A percentile compares a stretch with the other conserved stretches of the same genome.
Conservation (phyloP, 2,888 invertebrate species). For the Eupithecia insigniata region DNA sequence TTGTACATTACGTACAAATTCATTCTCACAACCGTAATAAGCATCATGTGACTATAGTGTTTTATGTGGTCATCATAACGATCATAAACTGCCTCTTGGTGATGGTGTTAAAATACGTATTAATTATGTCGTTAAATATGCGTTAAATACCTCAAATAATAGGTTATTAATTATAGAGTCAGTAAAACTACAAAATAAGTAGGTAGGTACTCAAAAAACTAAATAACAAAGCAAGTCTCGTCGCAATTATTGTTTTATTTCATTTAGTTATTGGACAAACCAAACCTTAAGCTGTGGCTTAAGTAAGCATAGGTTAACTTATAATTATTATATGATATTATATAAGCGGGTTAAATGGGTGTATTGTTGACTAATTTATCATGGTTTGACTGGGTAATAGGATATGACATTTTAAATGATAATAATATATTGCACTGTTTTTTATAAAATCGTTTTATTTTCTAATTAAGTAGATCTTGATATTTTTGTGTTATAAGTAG, state of each 20-base stretch:
- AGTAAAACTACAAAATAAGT: background rate
- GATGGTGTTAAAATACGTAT: background rate
- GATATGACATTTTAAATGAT: slow-evolving; percentile 20
- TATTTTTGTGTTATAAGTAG: background rate
- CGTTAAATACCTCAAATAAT: too few species aligned
- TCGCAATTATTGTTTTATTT: background rate
- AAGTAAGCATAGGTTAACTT: background rate
- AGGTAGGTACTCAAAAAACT: background rate
- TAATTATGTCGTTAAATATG: background rate
- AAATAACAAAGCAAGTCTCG: background rate
- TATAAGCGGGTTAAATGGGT: slow-evolving; percentile 15
- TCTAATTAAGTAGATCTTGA: background rate
- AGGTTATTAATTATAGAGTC: background rate
- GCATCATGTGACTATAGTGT: background rate
- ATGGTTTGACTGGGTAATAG: slow-evolving; percentile 24
- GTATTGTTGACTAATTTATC: slow-evolving; percentile 17
- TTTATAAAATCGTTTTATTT: background rate
- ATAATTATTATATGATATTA: background rate
- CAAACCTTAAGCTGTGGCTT: too few species aligned
- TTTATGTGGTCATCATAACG: background rate
- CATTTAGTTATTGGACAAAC: background rate
- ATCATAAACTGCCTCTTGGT: background rate
- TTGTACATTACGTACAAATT: background rate
- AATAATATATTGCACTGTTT: slow-evolving; percentile 16
- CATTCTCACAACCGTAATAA: background rate